Evolutionary conservation across 2,888 invertebrate species (phyloP), one percentile per base, ranked within the genome.

Genomic region (Ptilodon capucinus): DNA sequence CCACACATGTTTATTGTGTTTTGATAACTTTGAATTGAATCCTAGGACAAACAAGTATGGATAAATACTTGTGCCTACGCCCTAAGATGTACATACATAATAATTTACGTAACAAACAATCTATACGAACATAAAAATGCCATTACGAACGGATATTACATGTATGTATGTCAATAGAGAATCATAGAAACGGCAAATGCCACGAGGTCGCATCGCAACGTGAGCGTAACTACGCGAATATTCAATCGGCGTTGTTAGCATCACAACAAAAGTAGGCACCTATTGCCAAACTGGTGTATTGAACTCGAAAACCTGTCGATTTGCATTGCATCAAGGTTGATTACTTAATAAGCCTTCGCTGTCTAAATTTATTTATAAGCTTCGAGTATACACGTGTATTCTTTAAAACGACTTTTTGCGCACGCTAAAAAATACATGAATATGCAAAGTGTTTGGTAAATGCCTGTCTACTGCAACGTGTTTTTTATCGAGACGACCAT

Each of bases 301-400:
- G 62, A 68, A 67, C 58, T 62, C 55, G 32, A 54, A 60, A 56
- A 54, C 54, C 61, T 52, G 61, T 58, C 53, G 46, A 72, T 79
- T 79, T 72, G 64, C 72, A 72, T 72, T 54, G 51, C 68, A 53
- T 66, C 75, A 79, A 77, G 76, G 78, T 54, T 69, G 63, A 49
- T 61, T 64, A 66, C 58, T 57, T 60, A 61, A 60, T 41, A 53
- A 61, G 50, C 57, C 47, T 46, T 48, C 47, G 44, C 42, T 41
- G 41, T 40, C 45, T 54, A 39, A 49, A 44, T 45, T 46, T 54
- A 48, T 53, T 52, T 55, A 48, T 52, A 53, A 52, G 48, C 48
- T 51, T 39, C 39, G 50, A 45, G n/a, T 9, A 48, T 51, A 48
- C 39, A 44, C 40, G 44, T 42, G 42, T 46, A 23, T 49, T 49